Conservation (phyloP, 2,888 invertebrate species). For the Palloptera scutellata region DNA sequence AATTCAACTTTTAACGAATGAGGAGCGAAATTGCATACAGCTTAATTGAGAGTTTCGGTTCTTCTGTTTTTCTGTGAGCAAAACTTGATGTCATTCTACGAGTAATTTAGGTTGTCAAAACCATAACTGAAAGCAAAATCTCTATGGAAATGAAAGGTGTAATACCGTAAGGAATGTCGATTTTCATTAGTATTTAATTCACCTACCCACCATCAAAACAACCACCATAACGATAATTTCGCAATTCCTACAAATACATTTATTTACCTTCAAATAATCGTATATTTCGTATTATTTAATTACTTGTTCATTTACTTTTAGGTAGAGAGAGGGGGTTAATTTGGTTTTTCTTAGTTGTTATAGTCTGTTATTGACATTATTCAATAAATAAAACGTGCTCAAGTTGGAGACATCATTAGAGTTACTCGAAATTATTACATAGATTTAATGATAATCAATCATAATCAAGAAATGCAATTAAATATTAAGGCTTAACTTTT, state of each 20-base stretch:
- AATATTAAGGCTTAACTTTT: too few species aligned
- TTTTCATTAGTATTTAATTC: constrained; percentile 42
- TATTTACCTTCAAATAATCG: background rate
- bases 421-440: background rate
- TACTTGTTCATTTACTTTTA: constrained; percentile 30
- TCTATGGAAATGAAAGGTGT: constrained; percentile 39
- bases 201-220: constrained; percentile 4
- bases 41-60: background rate
- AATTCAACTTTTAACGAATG: too few species aligned
- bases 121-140: constrained; percentile 33
- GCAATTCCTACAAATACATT: constrained; percentile 4
- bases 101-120: constrained; percentile 49
- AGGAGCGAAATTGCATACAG: too few species aligned
- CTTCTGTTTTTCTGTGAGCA: background rate
- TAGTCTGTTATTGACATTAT: constrained; percentile 39
- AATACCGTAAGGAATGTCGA: constrained; percentile 44
- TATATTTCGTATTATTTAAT: constrained; percentile 34
- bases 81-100: constrained; percentile 37
- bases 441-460: constrained; percentile 35
- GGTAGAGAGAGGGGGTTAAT: constrained; percentile 16
- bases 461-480: constrained; percentile 27
- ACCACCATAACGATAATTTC: constrained; percentile 1
- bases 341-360: constrained; percentile 30
- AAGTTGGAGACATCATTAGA: constrained; percentile 25
- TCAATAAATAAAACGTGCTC: constrained; percentile 36